These are phyloP conservation scores for Hippocampus guttulatus DNA, from an alignment of 2,113 vertebrate genomes.

Conservation along the genomic window DNA sequence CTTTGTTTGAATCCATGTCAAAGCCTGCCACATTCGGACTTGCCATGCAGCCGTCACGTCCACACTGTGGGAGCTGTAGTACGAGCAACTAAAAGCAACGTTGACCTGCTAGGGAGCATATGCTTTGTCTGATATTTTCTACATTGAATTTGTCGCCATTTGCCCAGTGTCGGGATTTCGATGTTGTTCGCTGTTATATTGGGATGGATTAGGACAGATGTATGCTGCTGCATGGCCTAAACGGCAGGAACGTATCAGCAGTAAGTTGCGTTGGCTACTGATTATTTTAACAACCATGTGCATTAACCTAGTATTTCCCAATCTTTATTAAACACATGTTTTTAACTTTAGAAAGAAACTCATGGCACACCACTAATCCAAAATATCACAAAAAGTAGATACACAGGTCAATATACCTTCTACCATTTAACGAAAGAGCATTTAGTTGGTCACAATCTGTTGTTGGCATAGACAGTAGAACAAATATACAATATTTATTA, in stretches of 20 bases:
- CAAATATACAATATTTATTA: neutral
- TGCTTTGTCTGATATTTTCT: neutral
- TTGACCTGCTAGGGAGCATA: neutral
- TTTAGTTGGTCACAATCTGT: neutral
- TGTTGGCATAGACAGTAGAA: neutral
- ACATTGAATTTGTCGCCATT: neutral
- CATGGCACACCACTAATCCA: neutral
- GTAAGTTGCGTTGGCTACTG: neutral
- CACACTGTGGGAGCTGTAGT: conserved; percentile 25
- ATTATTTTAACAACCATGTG: neutral
- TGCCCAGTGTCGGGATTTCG: neutral
- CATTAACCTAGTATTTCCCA: neutral
- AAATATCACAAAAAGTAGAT: neutral
- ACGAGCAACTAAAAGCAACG: neutral
- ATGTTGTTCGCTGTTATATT: conserved; percentile 35
- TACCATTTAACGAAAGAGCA: neutral
- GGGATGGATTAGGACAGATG: conserved; percentile 31
- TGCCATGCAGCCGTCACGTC: conserved; percentile 1
- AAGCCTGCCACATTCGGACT: conserved; percentile 52
- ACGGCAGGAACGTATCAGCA: conserved; percentile 33
- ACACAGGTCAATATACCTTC: neutral
- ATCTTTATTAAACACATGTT: neutral
- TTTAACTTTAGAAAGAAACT: neutral
- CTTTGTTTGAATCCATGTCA: conserved; percentile 67
- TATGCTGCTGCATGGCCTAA: conserved; percentile 44